Evolutionary conservation across 1,140 invertebrate species (phyloP).

Genomic region (Choristoneura fumiferana): DNA sequence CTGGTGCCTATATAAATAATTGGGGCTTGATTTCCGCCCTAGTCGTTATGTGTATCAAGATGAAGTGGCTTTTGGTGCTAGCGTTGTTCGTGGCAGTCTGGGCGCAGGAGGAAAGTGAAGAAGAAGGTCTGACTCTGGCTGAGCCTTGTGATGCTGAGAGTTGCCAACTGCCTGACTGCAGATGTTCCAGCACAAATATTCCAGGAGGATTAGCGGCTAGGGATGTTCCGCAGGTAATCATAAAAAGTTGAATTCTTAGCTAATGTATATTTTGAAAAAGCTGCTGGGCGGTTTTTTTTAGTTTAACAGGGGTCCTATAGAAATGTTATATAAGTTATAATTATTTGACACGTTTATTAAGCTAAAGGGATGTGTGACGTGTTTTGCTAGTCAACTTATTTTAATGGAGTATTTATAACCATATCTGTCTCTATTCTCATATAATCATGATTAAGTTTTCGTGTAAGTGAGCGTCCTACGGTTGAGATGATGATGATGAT

Average conservation of each 20-base stretch:
- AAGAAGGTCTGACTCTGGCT: slow-evolving; percentile 24
- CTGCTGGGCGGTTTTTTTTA: too few species aligned
- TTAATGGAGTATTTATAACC: too few species aligned
- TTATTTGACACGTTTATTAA: too few species aligned
- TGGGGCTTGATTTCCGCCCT: background rate
- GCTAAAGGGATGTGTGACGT: too few species aligned
- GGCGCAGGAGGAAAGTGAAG: slow-evolving; percentile 12
- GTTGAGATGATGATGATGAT: too few species aligned
- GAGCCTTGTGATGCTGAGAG: slow-evolving; percentile 30
- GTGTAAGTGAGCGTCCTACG: too few species aligned
- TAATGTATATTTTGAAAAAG: too few species aligned
- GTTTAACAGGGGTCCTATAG: too few species aligned
- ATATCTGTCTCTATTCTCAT: too few species aligned
- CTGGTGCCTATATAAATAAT: background rate
- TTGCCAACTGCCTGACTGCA: slow-evolving; percentile 63
- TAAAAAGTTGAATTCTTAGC: slow-evolving; percentile 15
- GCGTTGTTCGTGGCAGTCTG: slow-evolving; percentile 6
- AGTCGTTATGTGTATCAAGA: slow-evolving; percentile 36
- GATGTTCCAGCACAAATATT: slow-evolving; percentile 62
- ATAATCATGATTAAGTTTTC: too few species aligned
- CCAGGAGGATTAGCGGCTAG: slow-evolving; percentile 51
- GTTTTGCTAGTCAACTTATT: too few species aligned
- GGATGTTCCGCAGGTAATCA: slow-evolving; percentile 67
- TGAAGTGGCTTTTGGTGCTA: slow-evolving; percentile 23
- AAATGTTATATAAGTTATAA: too few species aligned